Evolutionary conservation across 2,113 vertebrate species (phyloP).

Genomic region (Murina feae): DNA sequence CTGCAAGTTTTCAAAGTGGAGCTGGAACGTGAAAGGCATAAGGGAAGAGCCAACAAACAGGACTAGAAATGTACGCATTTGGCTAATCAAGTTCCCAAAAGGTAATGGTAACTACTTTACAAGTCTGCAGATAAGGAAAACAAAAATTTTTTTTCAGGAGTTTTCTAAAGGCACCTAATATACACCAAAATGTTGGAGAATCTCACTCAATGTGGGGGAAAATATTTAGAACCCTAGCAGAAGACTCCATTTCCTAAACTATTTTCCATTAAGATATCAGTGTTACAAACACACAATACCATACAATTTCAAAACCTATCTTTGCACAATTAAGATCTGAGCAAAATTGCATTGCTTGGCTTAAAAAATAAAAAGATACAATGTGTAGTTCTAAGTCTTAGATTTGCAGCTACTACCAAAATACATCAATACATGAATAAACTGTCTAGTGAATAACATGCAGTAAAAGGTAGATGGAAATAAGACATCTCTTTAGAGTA

Average conservation of each 20-base stretch:
- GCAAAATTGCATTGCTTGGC: not conserved
- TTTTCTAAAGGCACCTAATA: constrained; percentile 25
- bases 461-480: not conserved
- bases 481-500: not conserved
- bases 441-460: not conserved
- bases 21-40: not conserved
- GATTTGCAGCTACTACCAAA: constrained; percentile 32
- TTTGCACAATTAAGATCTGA: not conserved
- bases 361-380: constrained; percentile 28
- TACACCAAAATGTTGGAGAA: not conserved
- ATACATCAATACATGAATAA: not conserved
- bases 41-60: not conserved
- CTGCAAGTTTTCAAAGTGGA: not conserved
- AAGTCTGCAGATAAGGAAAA: not conserved
- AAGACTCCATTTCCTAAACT: not conserved
- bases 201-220: not conserved
- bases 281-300: not conserved
- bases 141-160: not conserved
- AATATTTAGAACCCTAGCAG: not conserved
- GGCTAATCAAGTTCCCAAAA: not conserved
- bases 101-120: not conserved
- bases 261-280: not conserved
- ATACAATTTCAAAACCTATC: not conserved
- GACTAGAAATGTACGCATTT: not conserved
- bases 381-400: constrained; percentile 26